A percentile compares a stretch with the other conserved stretches of the same genome.
phyloP scores from a whole-genome alignment of 1,140 invertebrate species.

The Drosophila equinoxialis region DNA sequence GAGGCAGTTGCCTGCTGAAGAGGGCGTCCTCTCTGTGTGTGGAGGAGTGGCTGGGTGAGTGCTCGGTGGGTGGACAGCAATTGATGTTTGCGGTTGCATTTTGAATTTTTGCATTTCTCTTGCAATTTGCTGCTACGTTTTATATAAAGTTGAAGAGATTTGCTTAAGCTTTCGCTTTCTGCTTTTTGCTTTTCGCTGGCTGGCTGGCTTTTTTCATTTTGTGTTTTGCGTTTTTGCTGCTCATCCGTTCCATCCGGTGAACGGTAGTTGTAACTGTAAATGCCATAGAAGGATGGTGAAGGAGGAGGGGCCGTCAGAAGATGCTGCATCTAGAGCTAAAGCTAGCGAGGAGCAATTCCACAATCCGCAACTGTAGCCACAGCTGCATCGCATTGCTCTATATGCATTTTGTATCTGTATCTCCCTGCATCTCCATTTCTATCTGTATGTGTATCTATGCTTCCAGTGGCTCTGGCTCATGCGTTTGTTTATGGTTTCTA shows the following conservation, averaged over 20 bases:
- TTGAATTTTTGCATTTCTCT: constrained; percentile 47
- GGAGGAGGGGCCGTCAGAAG: constrained; percentile 24
- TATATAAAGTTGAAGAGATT: constrained; percentile 13
- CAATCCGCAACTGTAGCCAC: constrained; percentile 35
- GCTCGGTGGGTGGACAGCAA: constrained; percentile 48
- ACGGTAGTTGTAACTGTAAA: constrained; percentile 32
- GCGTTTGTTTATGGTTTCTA: constrained; percentile 73
- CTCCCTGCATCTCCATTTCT: constrained; percentile 21
- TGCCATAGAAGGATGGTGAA: constrained; percentile 11
- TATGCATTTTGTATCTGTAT: constrained; percentile 31
- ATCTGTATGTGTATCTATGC: constrained; percentile 7
- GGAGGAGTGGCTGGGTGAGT: constrained; percentile 9
- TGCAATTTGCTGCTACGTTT: constrained; percentile 32
- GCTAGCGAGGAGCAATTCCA: constrained; percentile 23
- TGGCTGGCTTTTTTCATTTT: background rate
- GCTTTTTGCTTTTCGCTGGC: background rate
- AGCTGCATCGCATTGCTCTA: constrained; percentile 23
- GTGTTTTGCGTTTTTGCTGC: background rate
- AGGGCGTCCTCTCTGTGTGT: constrained; percentile 1
- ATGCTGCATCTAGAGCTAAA: background rate
- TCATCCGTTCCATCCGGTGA: constrained; percentile 1
- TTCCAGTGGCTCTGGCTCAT: constrained; percentile 37
- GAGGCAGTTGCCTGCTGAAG: constrained; percentile 34
- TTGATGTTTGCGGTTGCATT: constrained; percentile 73
- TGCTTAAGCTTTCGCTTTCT: constrained; percentile 55